Evolutionary conservation across 1,140 invertebrate genomes (phyloP), one percentile per base, ranked within the genome.

Genomic region (Drosophila novamexicana): DNA sequence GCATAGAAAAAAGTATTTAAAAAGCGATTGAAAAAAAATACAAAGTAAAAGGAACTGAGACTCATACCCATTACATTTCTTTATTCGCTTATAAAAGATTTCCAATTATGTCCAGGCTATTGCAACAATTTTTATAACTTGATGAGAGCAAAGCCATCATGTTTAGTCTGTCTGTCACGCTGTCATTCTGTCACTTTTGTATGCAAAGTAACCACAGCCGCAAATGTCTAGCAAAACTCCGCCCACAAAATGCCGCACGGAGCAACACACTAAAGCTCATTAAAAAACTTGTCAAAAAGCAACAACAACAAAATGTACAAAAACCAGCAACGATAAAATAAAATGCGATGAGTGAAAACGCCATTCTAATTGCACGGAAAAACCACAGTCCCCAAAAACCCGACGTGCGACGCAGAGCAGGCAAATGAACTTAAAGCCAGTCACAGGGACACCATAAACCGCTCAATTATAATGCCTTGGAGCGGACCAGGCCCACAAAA

Each of bases 391-490:
- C 54, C 70, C 47, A 80, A 61, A 66, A 75, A 59, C 52, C 62
- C 44, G 68, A 64, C 54, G 54, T 62, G 68, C 44, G 32, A 45
- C 44, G 62, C 49, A 36, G 14, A 68, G 59, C 53, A 62, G 64
- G 57, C 72, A 88, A 82, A 88, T 86, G 79, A 86, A 88, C 78
- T 70, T 22, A 34, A 29, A 39, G 29, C 6, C 22, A 50, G 52
- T 9, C 53, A 64, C 52, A 81, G 62, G 36, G n/a, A 34, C 9
- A 45, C 59, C 66, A 69, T 68, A 85, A 85, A 85, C 79, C 84
- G 83, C 84, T 88, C 83, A 83, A 86, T 88, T 86, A 88, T 83
- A 76, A 69, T 66, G 79, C 70, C 76, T 88, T 64, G 49, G n/a
- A 56, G 49, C 71, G 45, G 45, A 70, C 47, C 53, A 47, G 40